A percentile compares a stretch with the other conserved stretches of the same genome.
Evolutionary conservation across 2,113 vertebrate genomes (phyloP).

Genomic region (Nycticorax nycticorax): DNA sequence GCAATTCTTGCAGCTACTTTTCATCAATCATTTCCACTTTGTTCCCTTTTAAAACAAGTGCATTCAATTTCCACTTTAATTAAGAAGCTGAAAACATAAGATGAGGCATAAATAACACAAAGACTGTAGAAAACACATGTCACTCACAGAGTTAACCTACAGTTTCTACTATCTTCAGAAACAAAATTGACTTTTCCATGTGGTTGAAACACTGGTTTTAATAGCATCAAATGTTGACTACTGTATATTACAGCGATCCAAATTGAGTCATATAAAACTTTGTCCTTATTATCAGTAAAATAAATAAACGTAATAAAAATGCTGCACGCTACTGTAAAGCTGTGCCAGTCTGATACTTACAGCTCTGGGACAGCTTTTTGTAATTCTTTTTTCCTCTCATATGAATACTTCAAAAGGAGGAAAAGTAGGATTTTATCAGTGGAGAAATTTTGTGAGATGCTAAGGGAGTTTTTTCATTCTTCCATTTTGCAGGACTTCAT

Average conservation of each 20-base stretch:
- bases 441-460: neutral
- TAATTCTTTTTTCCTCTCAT: neutral
- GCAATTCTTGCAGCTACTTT: conserved; percentile 22
- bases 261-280: neutral
- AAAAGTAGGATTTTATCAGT: neutral
- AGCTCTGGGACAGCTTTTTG: neutral
- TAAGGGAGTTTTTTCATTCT: neutral
- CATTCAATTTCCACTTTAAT: conserved; percentile 48
- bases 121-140: neutral
- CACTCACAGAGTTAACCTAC: neutral
- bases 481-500: neutral
- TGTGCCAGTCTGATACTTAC: neutral
- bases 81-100: conserved; percentile 23
- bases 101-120: conserved; percentile 6
- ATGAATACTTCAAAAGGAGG: neutral
- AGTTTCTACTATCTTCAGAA: neutral
- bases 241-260: neutral
- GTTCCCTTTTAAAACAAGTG: conserved; percentile 19
- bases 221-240: neutral
- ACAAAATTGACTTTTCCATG: neutral
- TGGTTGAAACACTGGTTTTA: conserved; percentile 1
- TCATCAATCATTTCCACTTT: conserved; percentile 55
- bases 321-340: neutral
- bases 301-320: neutral
- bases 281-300: neutral